Evolutionary conservation across 1,140 invertebrate species (phyloP).

Genomic region (Galendromus occidentalis): DNA sequence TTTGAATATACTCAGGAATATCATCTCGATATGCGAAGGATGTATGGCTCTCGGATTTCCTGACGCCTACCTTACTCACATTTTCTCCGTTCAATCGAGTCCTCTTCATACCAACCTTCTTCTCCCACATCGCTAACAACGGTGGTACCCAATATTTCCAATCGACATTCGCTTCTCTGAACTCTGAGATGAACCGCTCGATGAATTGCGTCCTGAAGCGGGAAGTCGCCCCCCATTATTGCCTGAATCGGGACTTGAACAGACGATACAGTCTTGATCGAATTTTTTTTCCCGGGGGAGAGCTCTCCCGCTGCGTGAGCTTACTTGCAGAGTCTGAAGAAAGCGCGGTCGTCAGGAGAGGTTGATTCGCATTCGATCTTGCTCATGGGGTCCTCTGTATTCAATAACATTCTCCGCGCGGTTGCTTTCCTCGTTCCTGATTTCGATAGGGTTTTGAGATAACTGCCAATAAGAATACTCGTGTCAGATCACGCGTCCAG

Average conservation of each 20-base stretch:
- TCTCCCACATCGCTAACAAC: not conserved
- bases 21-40: too few species aligned
- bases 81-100: not conserved
- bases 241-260: too few species aligned
- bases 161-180: not conserved
- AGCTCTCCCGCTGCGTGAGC: not conserved
- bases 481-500: too few species aligned
- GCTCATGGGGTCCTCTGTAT: not conserved
- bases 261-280: not conserved
- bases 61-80: not conserved
- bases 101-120: not conserved
- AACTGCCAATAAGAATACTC: not conserved
- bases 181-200: not conserved
- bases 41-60: too few species aligned
- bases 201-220: not conserved
- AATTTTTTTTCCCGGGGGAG: not conserved
- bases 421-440: not conserved
- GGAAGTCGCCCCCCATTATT: not conserved
- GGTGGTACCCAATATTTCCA: conserved; percentile 6
- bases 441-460: not conserved
- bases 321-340: not conserved
- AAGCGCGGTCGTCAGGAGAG: not conserved
- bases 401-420: not conserved
- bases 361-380: not conserved
- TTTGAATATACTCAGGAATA: too few species aligned